Evolutionary conservation across 2,888 invertebrate genomes (phyloP).

Genomic region (Volucella inanis): DNA sequence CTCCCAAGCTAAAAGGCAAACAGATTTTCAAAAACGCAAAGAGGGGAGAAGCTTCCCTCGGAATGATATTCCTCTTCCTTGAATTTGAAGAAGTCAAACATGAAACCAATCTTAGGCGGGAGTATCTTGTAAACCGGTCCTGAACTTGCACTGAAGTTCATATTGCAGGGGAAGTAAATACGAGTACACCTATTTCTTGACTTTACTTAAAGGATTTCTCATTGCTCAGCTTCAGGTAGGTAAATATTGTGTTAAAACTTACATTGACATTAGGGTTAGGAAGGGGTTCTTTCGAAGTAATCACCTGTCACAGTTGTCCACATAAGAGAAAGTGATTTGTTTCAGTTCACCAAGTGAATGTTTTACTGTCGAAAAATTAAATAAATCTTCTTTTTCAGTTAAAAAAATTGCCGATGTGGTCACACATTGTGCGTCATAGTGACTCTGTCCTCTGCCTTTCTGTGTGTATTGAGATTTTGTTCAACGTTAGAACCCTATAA

Average conservation of each 20-base stretch:
- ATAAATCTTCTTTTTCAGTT: no score
- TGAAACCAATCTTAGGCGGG: not conserved
- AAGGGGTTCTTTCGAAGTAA: not conserved
- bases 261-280: not conserved
- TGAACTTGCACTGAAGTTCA: not conserved
- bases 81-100: conserved; percentile 37
- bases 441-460: no score
- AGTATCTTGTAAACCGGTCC: conserved; percentile 1
- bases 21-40: conserved; percentile 34
- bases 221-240: not conserved
- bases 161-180: not conserved
- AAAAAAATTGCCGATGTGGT: no score
- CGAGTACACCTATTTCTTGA: not conserved
- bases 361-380: no score
- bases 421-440: no score
- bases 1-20: conserved; percentile 48
- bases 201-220: conserved; percentile 10
- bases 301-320: no score
- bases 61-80: not conserved
- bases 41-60: conserved; percentile 13
- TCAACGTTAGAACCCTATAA: no score
- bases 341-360: no score
- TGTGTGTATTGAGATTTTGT: no score
- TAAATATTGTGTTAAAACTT: conserved; percentile 1
- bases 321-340: no score